phyloP scores from a whole-genome alignment of 2,113 vertebrate genomes.

The Cyphomyrus plagiostoma region DNA sequence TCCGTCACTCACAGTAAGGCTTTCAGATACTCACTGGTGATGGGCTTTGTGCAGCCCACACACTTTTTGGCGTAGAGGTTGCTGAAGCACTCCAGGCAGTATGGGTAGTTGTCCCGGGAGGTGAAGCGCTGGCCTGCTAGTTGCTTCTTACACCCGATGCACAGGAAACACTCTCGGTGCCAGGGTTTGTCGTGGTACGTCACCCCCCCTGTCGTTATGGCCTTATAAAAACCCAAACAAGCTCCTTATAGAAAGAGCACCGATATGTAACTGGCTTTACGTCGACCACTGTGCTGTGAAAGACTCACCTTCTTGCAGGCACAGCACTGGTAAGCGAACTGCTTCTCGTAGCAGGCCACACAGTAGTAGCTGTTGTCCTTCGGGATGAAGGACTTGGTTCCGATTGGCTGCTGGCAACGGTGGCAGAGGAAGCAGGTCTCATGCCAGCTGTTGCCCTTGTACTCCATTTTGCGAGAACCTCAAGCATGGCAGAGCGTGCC shows the following conservation, averaged over 20 bases:
- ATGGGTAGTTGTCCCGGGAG: conserved; percentile 83
- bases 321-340: conserved; percentile 85
- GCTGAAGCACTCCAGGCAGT: conserved; percentile 91
- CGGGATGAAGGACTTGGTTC: conserved; percentile 97
- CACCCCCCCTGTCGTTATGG: conserved; percentile 88
- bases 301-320: conserved; percentile 85
- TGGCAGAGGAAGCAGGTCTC: conserved; percentile 94
- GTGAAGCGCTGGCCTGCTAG: conserved; percentile 91
- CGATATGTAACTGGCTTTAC: neutral
- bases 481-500: conserved; percentile 39
- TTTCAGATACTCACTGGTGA: conserved; percentile 74
- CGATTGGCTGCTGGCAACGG: conserved; percentile 91
- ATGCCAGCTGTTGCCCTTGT: conserved; percentile 96
- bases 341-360: conserved; percentile 90
- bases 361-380: conserved; percentile 89
- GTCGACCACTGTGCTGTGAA: neutral
- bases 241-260: conserved; percentile 13
- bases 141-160: conserved; percentile 85
- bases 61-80: conserved; percentile 94
- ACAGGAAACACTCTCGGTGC: conserved; percentile 94
- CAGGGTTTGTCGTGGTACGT: conserved; percentile 93
- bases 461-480: conserved; percentile 98
- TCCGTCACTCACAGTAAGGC: neutral
- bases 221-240: conserved; percentile 48
- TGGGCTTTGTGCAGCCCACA: conserved; percentile 86